Evolutionary conservation across 1,140 invertebrate species (phyloP).

Genomic region (Drosophila nebulosa): DNA sequence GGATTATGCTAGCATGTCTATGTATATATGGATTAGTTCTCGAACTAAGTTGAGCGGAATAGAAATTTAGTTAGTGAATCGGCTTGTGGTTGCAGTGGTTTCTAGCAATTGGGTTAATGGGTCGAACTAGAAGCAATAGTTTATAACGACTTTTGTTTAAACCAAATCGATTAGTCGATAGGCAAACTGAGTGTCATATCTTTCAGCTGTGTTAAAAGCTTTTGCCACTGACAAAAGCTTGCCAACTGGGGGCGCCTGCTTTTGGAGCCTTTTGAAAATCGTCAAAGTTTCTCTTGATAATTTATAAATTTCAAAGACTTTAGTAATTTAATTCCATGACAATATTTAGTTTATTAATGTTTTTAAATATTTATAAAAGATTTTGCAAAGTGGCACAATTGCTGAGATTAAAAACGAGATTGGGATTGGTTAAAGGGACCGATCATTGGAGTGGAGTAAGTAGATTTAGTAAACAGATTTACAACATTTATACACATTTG

Average conservation of each 20-base stretch:
- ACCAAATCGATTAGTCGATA: neutral
- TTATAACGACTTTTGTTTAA: neutral
- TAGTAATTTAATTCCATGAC: neutral
- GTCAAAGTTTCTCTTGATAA: too few relatives aligned
- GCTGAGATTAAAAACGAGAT: too few relatives aligned
- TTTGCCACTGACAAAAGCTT: neutral
- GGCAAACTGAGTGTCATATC: neutral
- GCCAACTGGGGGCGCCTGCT: neutral
- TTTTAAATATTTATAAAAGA: too few relatives aligned
- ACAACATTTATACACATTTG: too few relatives aligned
- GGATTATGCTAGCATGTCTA: slow-evolving; percentile 67
- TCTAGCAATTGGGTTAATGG: slow-evolving; percentile 23
- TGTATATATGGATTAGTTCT: slow-evolving; percentile 44
- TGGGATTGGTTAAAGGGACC: too few relatives aligned
- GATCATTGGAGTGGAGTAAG: too few relatives aligned
- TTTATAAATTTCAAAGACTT: too few relatives aligned
- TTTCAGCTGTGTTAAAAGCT: neutral
- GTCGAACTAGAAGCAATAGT: neutral
- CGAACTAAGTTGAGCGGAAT: slow-evolving; percentile 41
- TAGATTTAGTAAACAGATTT: too few relatives aligned
- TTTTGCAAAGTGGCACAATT: too few relatives aligned
- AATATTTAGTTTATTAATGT: too few relatives aligned
- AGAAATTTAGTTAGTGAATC: slow-evolving; percentile 16
- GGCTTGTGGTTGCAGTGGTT: slow-evolving; percentile 55
- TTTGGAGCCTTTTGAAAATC: neutral